Percentiles rank a stretch among this genome's conserved stretches.
These are phyloP conservation scores for Zeugodacus cucurbitae DNA, from an alignment of 1,140 invertebrate species.

Conservation along the genomic window DNA sequence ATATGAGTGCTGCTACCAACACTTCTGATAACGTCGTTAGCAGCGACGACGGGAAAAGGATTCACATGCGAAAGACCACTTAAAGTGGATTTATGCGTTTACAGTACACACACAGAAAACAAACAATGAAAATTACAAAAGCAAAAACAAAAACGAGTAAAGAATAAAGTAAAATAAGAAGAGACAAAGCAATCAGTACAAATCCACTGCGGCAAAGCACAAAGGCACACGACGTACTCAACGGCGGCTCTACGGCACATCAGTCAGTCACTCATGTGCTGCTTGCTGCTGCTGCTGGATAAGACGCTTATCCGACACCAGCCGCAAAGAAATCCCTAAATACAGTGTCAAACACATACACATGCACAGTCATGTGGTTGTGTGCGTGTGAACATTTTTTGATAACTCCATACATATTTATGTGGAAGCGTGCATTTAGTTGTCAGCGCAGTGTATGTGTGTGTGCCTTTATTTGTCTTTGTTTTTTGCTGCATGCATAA, in stretches of 20 bases:
- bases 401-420: too few species aligned
- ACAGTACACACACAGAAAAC: constrained; percentile 16
- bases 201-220: background rate
- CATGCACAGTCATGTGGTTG: background rate
- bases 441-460: too few species aligned
- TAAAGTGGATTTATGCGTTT: constrained; percentile 55
- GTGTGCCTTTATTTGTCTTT: background rate
- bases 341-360: background rate
- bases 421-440: too few species aligned
- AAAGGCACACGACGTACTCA: too few species aligned
- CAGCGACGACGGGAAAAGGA: background rate
- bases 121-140: background rate
- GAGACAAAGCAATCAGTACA: background rate
- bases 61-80: constrained; percentile 45
- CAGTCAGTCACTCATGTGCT: background rate
- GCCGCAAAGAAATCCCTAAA: background rate
- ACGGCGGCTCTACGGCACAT: background rate
- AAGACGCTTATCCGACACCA: background rate
- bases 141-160: constrained; percentile 10
- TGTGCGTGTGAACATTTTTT: too few species aligned
- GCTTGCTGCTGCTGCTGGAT: background rate
- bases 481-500: constrained; percentile 51
- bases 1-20: too few species aligned
- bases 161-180: too few species aligned
- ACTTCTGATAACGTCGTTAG: background rate